Evolutionary conservation across 2,888 invertebrate genomes (phyloP).

Genomic region (Oligia strigilis): DNA sequence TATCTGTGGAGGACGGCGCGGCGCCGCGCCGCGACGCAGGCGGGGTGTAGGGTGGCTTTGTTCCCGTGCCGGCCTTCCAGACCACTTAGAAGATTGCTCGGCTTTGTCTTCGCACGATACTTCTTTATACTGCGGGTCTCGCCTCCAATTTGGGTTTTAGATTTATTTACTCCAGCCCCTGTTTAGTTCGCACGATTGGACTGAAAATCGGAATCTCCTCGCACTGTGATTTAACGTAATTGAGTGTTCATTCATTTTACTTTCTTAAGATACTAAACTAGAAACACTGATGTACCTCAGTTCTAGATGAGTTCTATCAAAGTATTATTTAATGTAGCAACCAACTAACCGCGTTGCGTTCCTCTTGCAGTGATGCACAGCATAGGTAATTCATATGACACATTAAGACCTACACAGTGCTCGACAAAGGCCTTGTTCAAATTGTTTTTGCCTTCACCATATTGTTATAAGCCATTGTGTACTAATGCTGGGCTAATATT

Average conservation of each 20-base stretch:
- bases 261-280: constrained; percentile 30
- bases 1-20: constrained; percentile 77
- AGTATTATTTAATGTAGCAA: constrained; percentile 7
- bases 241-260: constrained; percentile 50
- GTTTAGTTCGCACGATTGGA: constrained; percentile 69
- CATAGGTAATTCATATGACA: constrained; percentile 75
- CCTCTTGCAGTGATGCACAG: constrained; percentile 64
- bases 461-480: constrained; percentile 81
- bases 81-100: constrained; percentile 89
- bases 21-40: constrained; percentile 64
- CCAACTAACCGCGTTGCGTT: constrained; percentile 3
- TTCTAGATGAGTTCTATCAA: neutral
- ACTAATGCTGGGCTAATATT: constrained; percentile 79
- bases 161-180: constrained; percentile 73
- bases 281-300: constrained; percentile 7
- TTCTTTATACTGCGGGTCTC: constrained; percentile 80
- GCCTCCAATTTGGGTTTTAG: constrained; percentile 80
- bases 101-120: constrained; percentile 85
- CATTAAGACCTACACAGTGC: constrained; percentile 61
- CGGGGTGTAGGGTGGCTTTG: constrained; percentile 77
- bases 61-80: constrained; percentile 80
- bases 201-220: constrained; percentile 57
- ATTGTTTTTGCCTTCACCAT: constrained; percentile 82
- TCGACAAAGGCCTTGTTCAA: constrained; percentile 78
- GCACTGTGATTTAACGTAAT: constrained; percentile 57